Base-by-base conservation (phyloP, 2,888 invertebrate genomes). In the Macrophya alboannulata region DNA sequence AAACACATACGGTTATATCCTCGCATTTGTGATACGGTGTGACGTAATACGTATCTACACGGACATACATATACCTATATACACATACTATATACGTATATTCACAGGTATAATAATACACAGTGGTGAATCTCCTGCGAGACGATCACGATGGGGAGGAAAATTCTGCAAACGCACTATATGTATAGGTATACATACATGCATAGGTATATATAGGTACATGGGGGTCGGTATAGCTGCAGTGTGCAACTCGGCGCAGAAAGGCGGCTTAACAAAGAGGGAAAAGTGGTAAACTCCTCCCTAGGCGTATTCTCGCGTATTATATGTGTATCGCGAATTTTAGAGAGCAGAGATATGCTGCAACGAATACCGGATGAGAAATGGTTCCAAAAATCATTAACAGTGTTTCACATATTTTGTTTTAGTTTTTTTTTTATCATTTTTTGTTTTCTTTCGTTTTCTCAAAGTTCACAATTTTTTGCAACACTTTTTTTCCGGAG, bases 1-100 rank as follows among this genome's bases (percentile, higher is more conserved):
- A 93, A 90, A 93, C 92, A 93, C 92, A 92, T 92, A 92, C 89
- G 92, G 90, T 88, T 55, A 21, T 90, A 90, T 91, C 90, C 91
- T 91, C 89, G 90, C 88, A 55, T 74, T 87, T 89, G 86, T 89
- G 84, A 55, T 12, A 84, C 51, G 43, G 72, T 21, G 72, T 74
- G 43, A 45, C 45, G 72, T 43, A 45, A n/a, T 25, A 12, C 31
- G 31, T 25, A 25, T 21, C 10, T 62, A 0, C 12, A 17, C n/a
- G n/a, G n/a, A n/a, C 8, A n/a, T n/a, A 62, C 10, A 25, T 25
- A 0, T 62, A 62, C 12, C 2, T 21, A 62, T 48, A 15, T 15
- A 48, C 48, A n/a, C 4, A 31, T 31, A 31, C 31, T 31, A 31
- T 31, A 31, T 31, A 31, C 3, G 31, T 15, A 48, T 48, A 48